phyloP scores from a whole-genome alignment of 2,113 vertebrate species.

The Otolemur garnettii region DNA sequence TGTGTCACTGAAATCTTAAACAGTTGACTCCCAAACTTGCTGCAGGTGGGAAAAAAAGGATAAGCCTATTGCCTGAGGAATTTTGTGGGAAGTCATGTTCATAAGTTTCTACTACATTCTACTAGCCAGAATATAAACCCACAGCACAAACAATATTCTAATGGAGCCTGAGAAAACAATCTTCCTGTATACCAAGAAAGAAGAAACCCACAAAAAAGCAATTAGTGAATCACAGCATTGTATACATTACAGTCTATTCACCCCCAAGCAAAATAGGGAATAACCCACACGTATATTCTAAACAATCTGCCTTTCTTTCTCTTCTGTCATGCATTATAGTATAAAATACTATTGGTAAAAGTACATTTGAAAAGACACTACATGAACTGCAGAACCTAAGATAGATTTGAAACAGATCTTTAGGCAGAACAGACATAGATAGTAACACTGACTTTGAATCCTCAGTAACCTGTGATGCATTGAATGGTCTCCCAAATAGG shows the following conservation, averaged over 20 bases:
- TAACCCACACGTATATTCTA: background rate
- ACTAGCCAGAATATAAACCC: background rate
- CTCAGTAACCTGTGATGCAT: background rate
- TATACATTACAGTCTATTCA: fast-evolving
- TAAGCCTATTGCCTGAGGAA: background rate
- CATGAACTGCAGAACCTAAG: background rate
- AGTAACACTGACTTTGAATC: background rate
- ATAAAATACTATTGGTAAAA: background rate
- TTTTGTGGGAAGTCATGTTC: background rate
- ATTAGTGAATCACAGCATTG: no score
- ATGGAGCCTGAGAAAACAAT: background rate
- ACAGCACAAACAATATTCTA: background rate
- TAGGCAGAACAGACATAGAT: background rate
- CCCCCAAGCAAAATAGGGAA: background rate
- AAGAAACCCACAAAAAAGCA: background rate
- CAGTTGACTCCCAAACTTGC: background rate
- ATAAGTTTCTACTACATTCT: background rate
- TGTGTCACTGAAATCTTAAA: background rate
- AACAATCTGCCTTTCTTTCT: background rate
- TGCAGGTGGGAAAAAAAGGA: background rate
- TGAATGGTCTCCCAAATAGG: background rate
- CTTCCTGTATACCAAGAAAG: background rate
- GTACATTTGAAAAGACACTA: background rate
- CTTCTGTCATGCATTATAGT: background rate
- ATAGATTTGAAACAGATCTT: background rate